A percentile compares a stretch with the other conserved stretches of the same genome.
phyloP scores from a whole-genome alignment of 2,888 invertebrate species.

The Xiphydria camelus region DNA sequence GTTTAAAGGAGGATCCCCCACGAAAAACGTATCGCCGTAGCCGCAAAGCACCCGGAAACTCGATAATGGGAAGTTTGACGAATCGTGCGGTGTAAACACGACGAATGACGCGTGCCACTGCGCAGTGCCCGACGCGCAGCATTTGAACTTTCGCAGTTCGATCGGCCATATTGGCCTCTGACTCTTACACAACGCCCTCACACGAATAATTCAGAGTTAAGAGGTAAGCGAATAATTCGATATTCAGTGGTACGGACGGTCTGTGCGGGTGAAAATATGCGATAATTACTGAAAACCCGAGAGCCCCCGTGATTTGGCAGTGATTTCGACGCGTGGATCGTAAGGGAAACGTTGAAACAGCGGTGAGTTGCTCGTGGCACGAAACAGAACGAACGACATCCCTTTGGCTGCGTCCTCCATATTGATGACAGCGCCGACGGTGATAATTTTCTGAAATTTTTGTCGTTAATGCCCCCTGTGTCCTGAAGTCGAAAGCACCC shows the following conservation, averaged over 20 bases:
- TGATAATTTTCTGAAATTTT: conserved; percentile 71
- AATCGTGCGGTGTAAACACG: conserved; percentile 36
- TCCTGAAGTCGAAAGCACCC: conserved; percentile 58
- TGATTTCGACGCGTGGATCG: conserved; percentile 16
- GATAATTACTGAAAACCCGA: conserved; percentile 17
- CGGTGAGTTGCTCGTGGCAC: conserved; percentile 23
- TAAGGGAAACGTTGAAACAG: conserved; percentile 16
- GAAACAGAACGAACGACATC: conserved; percentile 32
- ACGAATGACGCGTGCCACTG: conserved; percentile 28
- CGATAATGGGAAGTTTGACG: conserved; percentile 6
- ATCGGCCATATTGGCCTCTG: conserved; percentile 58
- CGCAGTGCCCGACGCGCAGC: conserved; percentile 46
- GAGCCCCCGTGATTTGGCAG: conserved; percentile 15
- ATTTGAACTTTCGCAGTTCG: conserved; percentile 46
- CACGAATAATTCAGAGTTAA: conserved; percentile 62
- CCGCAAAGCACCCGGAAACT: conserved; percentile 20
- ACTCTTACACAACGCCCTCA: conserved; percentile 64
- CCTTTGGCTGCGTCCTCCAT: conserved; percentile 56
- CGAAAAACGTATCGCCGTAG: too few relatives aligned
- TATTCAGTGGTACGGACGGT: conserved; percentile 6
- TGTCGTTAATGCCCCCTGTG: conserved; percentile 70
- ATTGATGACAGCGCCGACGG: conserved; percentile 72
- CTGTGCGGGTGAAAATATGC: neutral
- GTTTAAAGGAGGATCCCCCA: too few relatives aligned
- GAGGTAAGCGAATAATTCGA: conserved; percentile 45